Evolutionary conservation across 2,113 vertebrate species (phyloP), one percentile per base, ranked within the genome.

Genomic region (Percopsis transmontana): DNA sequence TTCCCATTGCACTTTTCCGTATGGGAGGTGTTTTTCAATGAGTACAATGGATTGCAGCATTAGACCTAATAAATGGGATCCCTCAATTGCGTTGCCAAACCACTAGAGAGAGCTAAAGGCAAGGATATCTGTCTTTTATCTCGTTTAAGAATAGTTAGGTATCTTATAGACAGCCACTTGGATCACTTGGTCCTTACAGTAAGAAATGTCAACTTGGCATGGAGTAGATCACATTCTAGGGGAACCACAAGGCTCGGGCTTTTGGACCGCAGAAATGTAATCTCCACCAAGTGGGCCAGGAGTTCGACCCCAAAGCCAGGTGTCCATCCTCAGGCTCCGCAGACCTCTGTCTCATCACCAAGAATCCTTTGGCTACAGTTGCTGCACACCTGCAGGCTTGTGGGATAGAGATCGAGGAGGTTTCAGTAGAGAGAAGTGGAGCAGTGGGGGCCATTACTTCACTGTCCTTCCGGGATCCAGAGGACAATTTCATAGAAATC

Each of bases 251-350:
- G 80, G 95, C 95, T 55, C 68, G 97, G 33, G 64, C 68, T 23
- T 97, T 97, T 70, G 95, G 96, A 47, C 81, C 92, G 13, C 96
- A 98, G 85, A 98, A 97, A 81, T 90, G 98, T n/a, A 98, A 97
- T 77, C 90, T 99, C 24, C 95, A 97, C 1, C 84, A 98, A 75
- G 83, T 74, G 41, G 96, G 95, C 16, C 91, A 93, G 67, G 96
- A 98, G 85, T 92, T 94, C 48, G 94, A 98, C 61, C 95, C 95
- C 33, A 97, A 94, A 89, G 95, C 95, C 15, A 80, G 66, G 21
- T 21, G 13, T 6, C 93, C 94, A 0, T 79, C 87, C 2, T 89
- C 94, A 0, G 92, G 95, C 15, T 98, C 96, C 57, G 89, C 91
- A 5, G 96, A 96, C 38, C 72, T 96, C 18, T 97, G 95, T 68